These are phyloP conservation scores for Iguana delicatissima DNA, from an alignment of 2,797 vertebrate species.

Conservation along the genomic window DNA sequence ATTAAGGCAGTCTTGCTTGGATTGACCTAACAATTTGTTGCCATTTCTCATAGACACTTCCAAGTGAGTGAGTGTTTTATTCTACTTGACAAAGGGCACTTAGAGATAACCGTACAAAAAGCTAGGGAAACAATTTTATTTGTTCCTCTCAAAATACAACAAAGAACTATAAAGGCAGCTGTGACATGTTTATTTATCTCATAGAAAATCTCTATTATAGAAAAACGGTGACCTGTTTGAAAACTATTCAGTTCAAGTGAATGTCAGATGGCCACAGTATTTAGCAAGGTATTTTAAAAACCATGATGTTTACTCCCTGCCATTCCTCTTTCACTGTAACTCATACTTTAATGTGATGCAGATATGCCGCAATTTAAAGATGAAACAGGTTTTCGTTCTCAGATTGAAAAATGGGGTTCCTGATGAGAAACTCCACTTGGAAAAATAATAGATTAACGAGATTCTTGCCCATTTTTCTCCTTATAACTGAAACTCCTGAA, in stretches of 20 bases:
- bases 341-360: too few relatives aligned
- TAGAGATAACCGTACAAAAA: slow-evolving; percentile 66
- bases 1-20: slow-evolving; percentile 65
- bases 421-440: too few relatives aligned
- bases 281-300: slow-evolving; percentile 52
- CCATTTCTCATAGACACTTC: slow-evolving; percentile 51
- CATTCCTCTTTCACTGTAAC: too few relatives aligned
- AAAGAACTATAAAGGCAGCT: slow-evolving; percentile 66
- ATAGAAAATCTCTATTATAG: slow-evolving; percentile 69
- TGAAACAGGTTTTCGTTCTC: too few relatives aligned
- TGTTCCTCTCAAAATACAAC: slow-evolving; percentile 67
- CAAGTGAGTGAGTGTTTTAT: slow-evolving; percentile 47
- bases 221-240: slow-evolving; percentile 47
- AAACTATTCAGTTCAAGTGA: slow-evolving; percentile 47
- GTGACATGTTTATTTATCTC: slow-evolving; percentile 65
- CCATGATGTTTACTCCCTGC: slow-evolving; percentile 25
- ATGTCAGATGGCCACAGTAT: slow-evolving; percentile 50
- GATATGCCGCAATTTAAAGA: too few relatives aligned
- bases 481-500: too few relatives aligned
- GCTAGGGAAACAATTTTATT: slow-evolving; percentile 57
- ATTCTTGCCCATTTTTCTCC: too few relatives aligned
- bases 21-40: slow-evolving; percentile 62
- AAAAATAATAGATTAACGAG: too few relatives aligned
- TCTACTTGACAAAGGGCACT: slow-evolving; percentile 64
- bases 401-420: too few relatives aligned